Evolutionary conservation across 2,888 invertebrate genomes (phyloP), one percentile per base, ranked within the genome.

Genomic region (Formica aserva): DNA sequence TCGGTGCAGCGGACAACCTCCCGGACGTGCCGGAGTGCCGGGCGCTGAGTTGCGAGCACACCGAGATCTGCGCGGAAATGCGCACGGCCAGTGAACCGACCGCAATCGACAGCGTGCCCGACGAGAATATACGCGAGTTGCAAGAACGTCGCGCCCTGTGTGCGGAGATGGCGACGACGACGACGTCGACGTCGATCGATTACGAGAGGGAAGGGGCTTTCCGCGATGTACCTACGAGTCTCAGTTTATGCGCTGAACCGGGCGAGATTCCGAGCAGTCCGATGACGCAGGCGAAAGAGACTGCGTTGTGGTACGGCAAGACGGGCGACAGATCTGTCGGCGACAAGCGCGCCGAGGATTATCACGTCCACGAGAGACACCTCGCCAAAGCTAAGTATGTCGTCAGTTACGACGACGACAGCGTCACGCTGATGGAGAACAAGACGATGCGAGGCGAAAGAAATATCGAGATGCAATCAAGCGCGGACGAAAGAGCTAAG

Each of bases 51-150:
- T 93, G 92, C 76, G 93, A 92, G 85, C 92, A 93, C 66, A 94
- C 93, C 35, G 93, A 93, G 85, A 93, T 95, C 81, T 95, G 94
- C 82, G 94, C 94, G 35, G 94, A 94, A 86, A 95, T 94, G 94
- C 93, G 94, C 18, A 87, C 93, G 6, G 90, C 94, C 2, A 91
- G 91, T 86, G 94, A 94, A 76, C 93, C 94, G 2, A 52, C 52
- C 9, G 92, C 92, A 55, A 94, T 94, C 84, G 94, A 94, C 90
- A 92, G 91, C 78, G 92, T 94, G 0, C 91, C 93, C 11, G 93
- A 93, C 67, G 93, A 93, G 29, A 93, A 91, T 82, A 94, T 94
- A 75, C 90, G 91, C 71, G 94, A 95, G 82, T 91, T 94, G 3
- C 92, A 91, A 66, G 93, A 92, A 26, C 88, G 85, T 5, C 92